phyloP scores from a whole-genome alignment of 2,888 invertebrate species.

The Caenorhabditis plicata region DNA sequence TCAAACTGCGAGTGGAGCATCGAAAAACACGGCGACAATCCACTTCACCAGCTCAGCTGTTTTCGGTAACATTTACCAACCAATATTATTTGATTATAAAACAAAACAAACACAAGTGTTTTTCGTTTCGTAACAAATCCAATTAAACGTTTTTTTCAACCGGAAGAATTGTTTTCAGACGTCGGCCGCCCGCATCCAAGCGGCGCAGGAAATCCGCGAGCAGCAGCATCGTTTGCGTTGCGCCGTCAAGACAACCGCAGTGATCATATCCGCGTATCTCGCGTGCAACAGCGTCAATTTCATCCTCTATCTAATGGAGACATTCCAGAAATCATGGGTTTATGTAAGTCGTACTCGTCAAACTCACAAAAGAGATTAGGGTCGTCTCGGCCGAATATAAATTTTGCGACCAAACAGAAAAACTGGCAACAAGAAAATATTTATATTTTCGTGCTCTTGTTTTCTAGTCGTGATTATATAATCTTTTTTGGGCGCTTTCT shows the following conservation, averaged over 20 bases:
- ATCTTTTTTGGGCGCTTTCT: no score
- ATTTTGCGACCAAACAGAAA: not conserved
- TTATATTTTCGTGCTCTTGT: no score
- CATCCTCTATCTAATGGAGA: constrained; percentile 43
- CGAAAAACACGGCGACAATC: constrained; percentile 46
- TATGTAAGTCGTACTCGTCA: constrained; percentile 15
- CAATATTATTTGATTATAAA: no score
- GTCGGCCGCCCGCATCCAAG: constrained; percentile 15
- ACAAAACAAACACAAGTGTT: no score
- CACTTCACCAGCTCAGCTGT: constrained; percentile 35
- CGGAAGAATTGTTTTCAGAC: no score
- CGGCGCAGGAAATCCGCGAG: constrained; percentile 37
- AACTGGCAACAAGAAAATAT: not conserved
- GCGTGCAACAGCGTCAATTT: constrained; percentile 51
- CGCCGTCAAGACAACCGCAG: constrained; percentile 48
- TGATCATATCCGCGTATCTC: constrained; percentile 50
- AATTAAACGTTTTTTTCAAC: no score
- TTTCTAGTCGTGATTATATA: no score
- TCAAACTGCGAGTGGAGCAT: constrained; percentile 45
- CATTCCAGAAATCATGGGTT: constrained; percentile 25
- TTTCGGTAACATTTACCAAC: constrained; percentile 39
- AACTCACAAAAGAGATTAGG: constrained; percentile 11
- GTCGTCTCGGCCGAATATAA: no score
- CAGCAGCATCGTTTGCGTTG: constrained; percentile 38
- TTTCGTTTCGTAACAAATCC: no score